Evolutionary conservation across 2,797 vertebrate genomes (phyloP).

Genomic region (Tragelaphus oryx): DNA sequence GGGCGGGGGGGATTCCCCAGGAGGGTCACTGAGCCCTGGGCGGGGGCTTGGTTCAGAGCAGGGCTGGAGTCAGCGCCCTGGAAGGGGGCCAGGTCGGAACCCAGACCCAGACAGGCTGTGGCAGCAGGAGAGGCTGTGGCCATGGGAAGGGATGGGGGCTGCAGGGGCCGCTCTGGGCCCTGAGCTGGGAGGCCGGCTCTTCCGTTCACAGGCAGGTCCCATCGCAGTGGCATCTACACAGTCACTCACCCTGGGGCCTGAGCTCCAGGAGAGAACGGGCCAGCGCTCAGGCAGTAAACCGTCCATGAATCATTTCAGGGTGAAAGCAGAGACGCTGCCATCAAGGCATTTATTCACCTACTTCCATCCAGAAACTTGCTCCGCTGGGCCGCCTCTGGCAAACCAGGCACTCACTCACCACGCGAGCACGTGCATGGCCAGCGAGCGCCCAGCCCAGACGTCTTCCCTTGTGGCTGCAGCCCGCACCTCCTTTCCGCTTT

Average conservation of each 20-base stretch:
- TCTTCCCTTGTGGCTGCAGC: background rate
- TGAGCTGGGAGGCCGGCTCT: background rate
- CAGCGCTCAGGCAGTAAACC: background rate
- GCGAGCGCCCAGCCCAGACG: too few relatives aligned
- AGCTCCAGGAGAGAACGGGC: background rate
- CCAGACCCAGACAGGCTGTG: background rate
- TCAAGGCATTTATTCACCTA: background rate
- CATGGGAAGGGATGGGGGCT: too few relatives aligned
- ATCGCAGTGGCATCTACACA: background rate
- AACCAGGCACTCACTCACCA: background rate
- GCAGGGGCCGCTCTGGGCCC: fast-evolving
- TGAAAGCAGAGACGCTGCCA: background rate
- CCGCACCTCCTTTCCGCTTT: background rate
- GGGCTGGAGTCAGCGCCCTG: background rate
- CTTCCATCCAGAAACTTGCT: background rate
- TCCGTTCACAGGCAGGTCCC: fast-evolving
- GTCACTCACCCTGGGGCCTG: background rate
- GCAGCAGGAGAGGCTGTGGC: too few relatives aligned
- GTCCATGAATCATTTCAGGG: background rate
- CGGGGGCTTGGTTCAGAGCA: background rate
- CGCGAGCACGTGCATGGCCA: fast-evolving
- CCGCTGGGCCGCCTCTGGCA: fast-evolving
- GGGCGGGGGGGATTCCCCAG: background rate
- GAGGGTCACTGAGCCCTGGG: background rate
- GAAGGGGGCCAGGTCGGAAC: too few relatives aligned